Conservation (phyloP, 2,113 vertebrate species). For the Rafetus swinhoei region DNA sequence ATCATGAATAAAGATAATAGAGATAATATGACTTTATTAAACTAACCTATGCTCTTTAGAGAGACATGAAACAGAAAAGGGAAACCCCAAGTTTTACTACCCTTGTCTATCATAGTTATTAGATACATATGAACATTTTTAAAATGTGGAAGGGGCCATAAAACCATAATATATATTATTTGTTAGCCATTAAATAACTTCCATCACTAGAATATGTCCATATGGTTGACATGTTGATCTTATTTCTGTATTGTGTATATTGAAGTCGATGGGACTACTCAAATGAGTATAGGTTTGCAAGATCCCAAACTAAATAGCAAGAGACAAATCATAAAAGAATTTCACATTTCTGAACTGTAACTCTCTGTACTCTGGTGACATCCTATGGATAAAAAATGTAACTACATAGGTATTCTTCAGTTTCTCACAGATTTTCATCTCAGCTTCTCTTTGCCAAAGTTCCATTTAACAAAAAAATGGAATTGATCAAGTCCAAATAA, state of each 20-base stretch:
- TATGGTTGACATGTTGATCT: neutral
- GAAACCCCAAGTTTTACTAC: neutral
- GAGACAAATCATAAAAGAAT: neutral
- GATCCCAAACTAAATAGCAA: slow-evolving; percentile 29
- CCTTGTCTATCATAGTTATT: neutral
- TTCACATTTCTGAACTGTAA: neutral
- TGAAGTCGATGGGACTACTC: neutral
- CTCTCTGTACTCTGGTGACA: slow-evolving; percentile 64
- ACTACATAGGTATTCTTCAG: neutral
- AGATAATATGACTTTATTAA: neutral
- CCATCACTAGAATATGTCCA: neutral
- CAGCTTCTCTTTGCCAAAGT: neutral
- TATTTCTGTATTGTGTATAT: neutral
- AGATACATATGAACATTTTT: neutral
- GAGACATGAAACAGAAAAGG: neutral
- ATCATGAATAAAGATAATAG: neutral
- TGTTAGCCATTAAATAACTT: neutral
- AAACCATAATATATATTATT: neutral
- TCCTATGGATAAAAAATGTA: neutral
- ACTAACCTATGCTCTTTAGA: neutral
- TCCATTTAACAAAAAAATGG: neutral
- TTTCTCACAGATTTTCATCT: neutral
- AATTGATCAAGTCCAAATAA: neutral
- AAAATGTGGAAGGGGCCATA: neutral
- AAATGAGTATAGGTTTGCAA: neutral